phyloP scores from a whole-genome alignment of 2,113 vertebrate species.

The Ochotona princeps region DNA sequence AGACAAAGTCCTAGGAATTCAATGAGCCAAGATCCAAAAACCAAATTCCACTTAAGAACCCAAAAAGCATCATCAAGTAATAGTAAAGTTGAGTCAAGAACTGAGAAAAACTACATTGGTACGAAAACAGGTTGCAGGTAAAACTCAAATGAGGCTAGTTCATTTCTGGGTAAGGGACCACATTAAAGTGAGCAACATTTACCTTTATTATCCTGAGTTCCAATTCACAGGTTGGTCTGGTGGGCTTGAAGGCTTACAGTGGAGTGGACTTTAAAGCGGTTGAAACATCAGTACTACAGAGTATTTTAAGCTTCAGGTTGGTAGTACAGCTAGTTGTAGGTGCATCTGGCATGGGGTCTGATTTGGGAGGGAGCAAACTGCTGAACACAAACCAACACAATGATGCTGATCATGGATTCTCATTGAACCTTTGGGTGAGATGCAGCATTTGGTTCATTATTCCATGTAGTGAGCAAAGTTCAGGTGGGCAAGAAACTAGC shows the following conservation, averaged over 20 bases:
- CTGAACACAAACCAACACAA: background rate
- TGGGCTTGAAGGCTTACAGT: background rate
- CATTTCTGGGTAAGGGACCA: background rate
- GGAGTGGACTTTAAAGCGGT: background rate
- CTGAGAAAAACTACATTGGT: background rate
- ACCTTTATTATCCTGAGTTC: background rate
- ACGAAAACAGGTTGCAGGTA: background rate
- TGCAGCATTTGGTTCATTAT: background rate
- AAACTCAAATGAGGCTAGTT: background rate
- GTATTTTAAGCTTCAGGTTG: background rate
- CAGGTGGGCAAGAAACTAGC: background rate
- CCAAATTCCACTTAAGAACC: background rate
- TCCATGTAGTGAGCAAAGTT: background rate
- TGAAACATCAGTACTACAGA: background rate
- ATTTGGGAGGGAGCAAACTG: background rate
- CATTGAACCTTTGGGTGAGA: background rate
- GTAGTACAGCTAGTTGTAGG: background rate
- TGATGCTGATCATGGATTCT: background rate
- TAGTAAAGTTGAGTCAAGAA: background rate
- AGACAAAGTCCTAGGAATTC: background rate
- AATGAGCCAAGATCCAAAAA: background rate
- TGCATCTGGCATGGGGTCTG: background rate
- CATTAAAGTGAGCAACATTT: slow-evolving; percentile 14
- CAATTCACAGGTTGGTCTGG: background rate
- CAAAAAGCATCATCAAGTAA: background rate